These are phyloP conservation scores for Cydia splendana DNA, from an alignment of 1,140 invertebrate genomes.

Conservation along the genomic window DNA sequence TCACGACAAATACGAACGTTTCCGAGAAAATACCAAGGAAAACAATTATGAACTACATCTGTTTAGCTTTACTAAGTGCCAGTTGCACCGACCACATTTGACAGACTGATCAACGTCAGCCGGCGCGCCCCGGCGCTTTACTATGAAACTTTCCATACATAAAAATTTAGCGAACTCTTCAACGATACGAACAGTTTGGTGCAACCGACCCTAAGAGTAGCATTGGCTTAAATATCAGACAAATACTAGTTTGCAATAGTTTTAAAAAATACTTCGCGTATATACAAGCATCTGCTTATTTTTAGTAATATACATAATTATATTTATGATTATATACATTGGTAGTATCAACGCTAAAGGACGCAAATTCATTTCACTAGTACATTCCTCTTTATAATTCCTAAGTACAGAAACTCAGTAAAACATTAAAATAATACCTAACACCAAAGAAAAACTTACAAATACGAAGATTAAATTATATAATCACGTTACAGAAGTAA, in stretches of 20 bases:
- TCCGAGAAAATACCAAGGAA: no score
- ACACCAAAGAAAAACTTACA: conserved; percentile 2
- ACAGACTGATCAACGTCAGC: no score
- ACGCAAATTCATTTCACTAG: conserved; percentile 32
- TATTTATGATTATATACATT: conserved; percentile 26
- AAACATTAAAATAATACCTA: conserved; percentile 1
- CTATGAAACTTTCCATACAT: no score
- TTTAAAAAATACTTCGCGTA: conserved; percentile 7
- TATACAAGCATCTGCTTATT: conserved; percentile 12
- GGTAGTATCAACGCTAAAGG: conserved; percentile 17
- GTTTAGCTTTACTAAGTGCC: background rate
- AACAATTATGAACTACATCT: no score
- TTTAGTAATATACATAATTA: conserved; percentile 8
- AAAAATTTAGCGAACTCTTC: no score
- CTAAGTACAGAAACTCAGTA: conserved; percentile 15
- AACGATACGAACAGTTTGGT: no score
- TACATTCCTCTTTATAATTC: background rate
- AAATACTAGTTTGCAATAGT: background rate
- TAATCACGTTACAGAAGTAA: no score
- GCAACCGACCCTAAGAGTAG: no score
- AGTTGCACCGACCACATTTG: no score
- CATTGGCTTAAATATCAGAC: background rate
- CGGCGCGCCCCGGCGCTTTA: no score
- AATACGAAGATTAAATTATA: background rate
- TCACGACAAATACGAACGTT: no score